These are phyloP conservation scores for Hesperophylax magnus DNA, from an alignment of 1,140 invertebrate genomes.

Conservation along the genomic window DNA sequence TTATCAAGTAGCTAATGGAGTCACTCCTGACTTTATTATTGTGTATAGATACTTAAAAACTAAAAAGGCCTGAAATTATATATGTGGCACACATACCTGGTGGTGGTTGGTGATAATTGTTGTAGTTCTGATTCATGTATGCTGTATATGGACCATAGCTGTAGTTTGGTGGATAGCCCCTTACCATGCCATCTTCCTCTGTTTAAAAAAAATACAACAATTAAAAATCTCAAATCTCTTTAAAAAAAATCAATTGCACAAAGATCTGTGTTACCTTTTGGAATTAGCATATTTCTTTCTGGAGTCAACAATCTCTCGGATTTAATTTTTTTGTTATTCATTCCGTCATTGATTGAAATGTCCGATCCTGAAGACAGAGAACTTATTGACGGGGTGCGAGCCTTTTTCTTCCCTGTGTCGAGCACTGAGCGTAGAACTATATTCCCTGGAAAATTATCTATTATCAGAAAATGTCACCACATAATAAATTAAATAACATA, in stretches of 20 bases:
- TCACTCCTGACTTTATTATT: too few relatives aligned
- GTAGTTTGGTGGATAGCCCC: conserved; percentile 60
- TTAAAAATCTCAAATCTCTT: neutral
- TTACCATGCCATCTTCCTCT: conserved; percentile 56
- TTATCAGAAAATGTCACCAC: neutral
- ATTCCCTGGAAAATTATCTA: conserved; percentile 48
- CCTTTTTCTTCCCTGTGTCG: conserved; percentile 64
- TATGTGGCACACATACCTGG: neutral
- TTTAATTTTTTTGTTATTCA: conserved; percentile 61
- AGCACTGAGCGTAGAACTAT: conserved; percentile 66
- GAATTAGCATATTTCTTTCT: conserved; percentile 61
- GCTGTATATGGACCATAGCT: conserved; percentile 60
- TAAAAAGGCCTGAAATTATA: too few relatives aligned
- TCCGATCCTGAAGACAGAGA: conserved; percentile 64
- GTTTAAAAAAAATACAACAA: conserved; percentile 44
- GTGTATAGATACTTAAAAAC: too few relatives aligned
- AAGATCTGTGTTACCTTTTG: conserved; percentile 58
- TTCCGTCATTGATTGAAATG: conserved; percentile 56
- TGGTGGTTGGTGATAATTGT: conserved; percentile 63
- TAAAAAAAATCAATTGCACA: conserved; percentile 23
- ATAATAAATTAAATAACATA: too few relatives aligned
- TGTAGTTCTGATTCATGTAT: conserved; percentile 58
- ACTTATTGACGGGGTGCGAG: conserved; percentile 63
- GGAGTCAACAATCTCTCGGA: conserved; percentile 62
- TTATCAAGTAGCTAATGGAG: too few relatives aligned